These are phyloP conservation scores for Tiliacea aurago DNA, from an alignment of 2,888 invertebrate genomes.

Conservation along the genomic window DNA sequence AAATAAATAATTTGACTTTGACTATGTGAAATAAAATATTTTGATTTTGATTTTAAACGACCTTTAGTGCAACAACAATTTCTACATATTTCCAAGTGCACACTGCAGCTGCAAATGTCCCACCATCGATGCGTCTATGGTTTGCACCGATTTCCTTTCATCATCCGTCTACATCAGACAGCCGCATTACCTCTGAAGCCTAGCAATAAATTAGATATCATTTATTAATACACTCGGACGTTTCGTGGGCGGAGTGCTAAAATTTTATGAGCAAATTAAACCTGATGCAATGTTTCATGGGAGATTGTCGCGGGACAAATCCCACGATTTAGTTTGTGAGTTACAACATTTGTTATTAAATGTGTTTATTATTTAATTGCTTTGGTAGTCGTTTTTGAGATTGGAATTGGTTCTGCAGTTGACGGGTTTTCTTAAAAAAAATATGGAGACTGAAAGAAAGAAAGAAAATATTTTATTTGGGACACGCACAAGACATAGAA, in stretches of 20 bases:
- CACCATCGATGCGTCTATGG: neutral
- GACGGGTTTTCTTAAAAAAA: neutral
- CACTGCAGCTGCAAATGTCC: neutral
- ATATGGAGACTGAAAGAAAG: too few species aligned
- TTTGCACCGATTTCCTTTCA: constrained; percentile 19
- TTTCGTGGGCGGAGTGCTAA: constrained; percentile 77
- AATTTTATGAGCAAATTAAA: constrained; percentile 73
- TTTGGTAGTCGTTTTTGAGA: constrained; percentile 25
- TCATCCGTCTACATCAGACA: constrained; percentile 23
- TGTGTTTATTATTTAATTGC: constrained; percentile 39
- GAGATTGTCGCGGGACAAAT: constrained; percentile 56
- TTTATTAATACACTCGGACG: constrained; percentile 58
- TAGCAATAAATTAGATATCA: constrained; percentile 58
- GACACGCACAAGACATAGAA: too few species aligned
- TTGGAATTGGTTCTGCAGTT: constrained; percentile 4
- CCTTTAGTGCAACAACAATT: neutral
- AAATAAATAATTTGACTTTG: too few species aligned
- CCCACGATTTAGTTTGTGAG: constrained; percentile 54
- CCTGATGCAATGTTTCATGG: constrained; percentile 57
- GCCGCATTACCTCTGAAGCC: constrained; percentile 35
- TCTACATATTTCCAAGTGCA: neutral
- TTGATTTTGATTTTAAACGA: too few species aligned
- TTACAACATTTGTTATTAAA: constrained; percentile 49
- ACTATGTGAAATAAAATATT: too few species aligned
- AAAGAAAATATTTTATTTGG: too few species aligned